Evolutionary conservation across 2,113 vertebrate species (phyloP).

Genomic region (Danionella cerebrum): DNA sequence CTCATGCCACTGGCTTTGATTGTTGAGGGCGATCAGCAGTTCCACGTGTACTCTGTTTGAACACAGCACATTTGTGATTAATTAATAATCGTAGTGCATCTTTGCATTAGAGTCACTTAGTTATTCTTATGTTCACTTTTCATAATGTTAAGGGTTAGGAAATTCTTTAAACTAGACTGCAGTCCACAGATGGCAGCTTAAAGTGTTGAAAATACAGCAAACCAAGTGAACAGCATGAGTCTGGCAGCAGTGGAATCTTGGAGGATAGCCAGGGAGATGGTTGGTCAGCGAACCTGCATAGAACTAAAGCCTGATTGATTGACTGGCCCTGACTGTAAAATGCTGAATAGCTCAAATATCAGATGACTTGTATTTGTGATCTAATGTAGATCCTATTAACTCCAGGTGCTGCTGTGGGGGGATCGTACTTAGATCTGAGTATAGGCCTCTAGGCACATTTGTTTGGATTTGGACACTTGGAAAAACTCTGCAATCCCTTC

Average conservation of each 20-base stretch:
- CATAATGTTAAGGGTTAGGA: not conserved
- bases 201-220: not conserved
- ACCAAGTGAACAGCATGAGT: not conserved
- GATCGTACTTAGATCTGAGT: too few relatives aligned
- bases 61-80: too few relatives aligned
- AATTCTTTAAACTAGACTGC: not conserved
- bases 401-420: too few relatives aligned
- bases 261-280: not conserved
- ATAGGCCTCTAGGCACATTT: too few relatives aligned
- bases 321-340: not conserved
- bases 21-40: not conserved
- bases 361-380: not conserved
- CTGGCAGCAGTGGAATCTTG: not conserved
- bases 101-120: too few relatives aligned
- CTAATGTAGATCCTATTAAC: too few relatives aligned
- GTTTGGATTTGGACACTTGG: too few relatives aligned
- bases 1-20: conserved; percentile 15
- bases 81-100: too few relatives aligned
- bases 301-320: not conserved
- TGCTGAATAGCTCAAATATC: not conserved
- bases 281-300: not conserved
- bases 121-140: not conserved
- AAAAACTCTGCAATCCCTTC: too few relatives aligned
- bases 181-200: not conserved
- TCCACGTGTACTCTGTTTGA: not conserved